Percentiles rank a stretch among this genome's conserved stretches.
These are phyloP conservation scores for Epirrita christyi DNA, from an alignment of 2,888 invertebrate species.

Conservation along the genomic window DNA sequence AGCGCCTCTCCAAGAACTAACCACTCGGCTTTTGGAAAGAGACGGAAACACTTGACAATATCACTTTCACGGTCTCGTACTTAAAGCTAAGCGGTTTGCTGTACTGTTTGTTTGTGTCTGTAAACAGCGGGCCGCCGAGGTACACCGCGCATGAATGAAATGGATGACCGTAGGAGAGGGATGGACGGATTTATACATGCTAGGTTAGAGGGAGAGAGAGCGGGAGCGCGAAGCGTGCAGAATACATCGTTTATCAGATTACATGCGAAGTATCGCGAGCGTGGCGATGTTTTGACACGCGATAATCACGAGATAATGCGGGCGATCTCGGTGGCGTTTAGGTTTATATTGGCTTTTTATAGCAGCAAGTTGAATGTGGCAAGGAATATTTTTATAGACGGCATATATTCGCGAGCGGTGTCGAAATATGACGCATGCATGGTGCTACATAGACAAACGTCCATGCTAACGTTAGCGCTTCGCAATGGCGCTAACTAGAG, in stretches of 20 bases:
- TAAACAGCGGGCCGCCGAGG: constrained; percentile 82
- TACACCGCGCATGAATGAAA: constrained; percentile 85
- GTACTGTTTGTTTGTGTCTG: constrained; percentile 85
- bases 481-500: too few species aligned
- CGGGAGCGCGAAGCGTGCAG: constrained; percentile 77
- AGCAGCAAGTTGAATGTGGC: constrained; percentile 63
- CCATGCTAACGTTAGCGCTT: too few species aligned
- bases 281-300: constrained; percentile 86
- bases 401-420: constrained; percentile 60
- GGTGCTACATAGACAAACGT: constrained; percentile 19
- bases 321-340: constrained; percentile 81
- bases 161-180: constrained; percentile 74
- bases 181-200: constrained; percentile 45
- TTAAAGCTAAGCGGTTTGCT: constrained; percentile 85
- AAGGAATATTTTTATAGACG: constrained; percentile 66
- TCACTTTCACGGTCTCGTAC: constrained; percentile 84
- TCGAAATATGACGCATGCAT: constrained; percentile 60
- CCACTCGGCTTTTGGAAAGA: constrained; percentile 73
- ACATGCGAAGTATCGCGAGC: constrained; percentile 85
- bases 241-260: constrained; percentile 86
- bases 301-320: constrained; percentile 85
- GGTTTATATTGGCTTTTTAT: constrained; percentile 84
- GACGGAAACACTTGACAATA: constrained; percentile 80
- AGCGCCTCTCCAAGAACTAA: constrained; percentile 54
- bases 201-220: constrained; percentile 57